Evolutionary conservation across 2,113 vertebrate species (phyloP).

Genomic region (Python bivittatus): DNA sequence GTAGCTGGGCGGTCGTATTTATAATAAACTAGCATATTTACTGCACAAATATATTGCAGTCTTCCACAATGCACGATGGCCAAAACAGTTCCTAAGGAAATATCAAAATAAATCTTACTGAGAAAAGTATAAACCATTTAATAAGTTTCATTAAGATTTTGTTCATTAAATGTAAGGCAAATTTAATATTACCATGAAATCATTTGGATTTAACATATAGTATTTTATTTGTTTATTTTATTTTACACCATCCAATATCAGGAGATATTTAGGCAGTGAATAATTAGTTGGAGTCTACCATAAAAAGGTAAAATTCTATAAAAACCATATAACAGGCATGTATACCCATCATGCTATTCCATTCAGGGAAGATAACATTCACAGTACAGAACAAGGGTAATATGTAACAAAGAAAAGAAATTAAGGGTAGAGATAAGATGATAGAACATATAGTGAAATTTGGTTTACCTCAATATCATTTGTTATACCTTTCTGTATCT

Average conservation of each 20-base stretch:
- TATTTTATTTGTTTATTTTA: background rate
- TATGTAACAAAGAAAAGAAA: too few relatives aligned
- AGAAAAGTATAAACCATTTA: background rate
- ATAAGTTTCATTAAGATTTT: background rate
- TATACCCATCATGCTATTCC: too few relatives aligned
- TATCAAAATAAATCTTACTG: background rate
- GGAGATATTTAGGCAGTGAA: background rate
- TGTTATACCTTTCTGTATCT: too few relatives aligned
- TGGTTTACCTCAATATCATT: too few relatives aligned
- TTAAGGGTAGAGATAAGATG: too few relatives aligned
- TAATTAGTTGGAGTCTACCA: background rate
- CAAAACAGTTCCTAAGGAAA: background rate
- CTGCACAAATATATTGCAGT: background rate
- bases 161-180: background rate
- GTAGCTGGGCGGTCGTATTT: background rate
- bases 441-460: too few relatives aligned
- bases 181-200: background rate
- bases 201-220: background rate
- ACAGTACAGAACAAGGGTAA: too few relatives aligned
- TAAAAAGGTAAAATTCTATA: background rate
- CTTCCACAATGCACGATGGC: background rate
- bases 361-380: too few relatives aligned
- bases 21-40: background rate
- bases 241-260: too few relatives aligned
- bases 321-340: background rate